A percentile compares a stretch with the other conserved stretches of the same genome.
Conservation (phyloP, 1,140 invertebrate species). For the Sitobion miscanthi region DNA sequence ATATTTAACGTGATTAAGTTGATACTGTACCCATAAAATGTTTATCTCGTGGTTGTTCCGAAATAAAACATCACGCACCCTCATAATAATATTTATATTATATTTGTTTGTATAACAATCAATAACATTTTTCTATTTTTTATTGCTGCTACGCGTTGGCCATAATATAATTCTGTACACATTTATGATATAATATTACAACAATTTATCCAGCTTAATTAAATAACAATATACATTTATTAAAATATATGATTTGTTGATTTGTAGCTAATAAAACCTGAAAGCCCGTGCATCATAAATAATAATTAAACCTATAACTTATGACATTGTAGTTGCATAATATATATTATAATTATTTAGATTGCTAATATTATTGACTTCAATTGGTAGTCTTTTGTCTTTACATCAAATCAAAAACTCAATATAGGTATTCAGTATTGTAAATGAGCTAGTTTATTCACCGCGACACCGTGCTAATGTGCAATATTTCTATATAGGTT, state of each 20-base stretch:
- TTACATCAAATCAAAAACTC: neutral
- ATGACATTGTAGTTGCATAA: neutral
- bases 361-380: neutral
- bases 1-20: slow-evolving; percentile 29
- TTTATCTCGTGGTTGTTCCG: neutral
- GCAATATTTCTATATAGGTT: neutral
- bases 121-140: neutral
- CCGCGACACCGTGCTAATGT: neutral
- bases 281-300: neutral
- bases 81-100: neutral
- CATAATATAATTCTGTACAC: neutral
- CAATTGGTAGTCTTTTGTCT: neutral
- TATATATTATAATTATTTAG: neutral
- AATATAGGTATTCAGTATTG: neutral
- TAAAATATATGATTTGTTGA: neutral
- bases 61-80: slow-evolving; percentile 24
- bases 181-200: neutral
- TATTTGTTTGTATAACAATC: neutral
- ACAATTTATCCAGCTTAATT: neutral
- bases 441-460: neutral
- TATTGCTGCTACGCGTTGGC: neutral
- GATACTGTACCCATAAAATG: neutral
- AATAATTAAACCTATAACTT: neutral
- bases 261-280: neutral
- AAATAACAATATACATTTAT: neutral